Evolutionary conservation across 2,113 vertebrate genomes (phyloP).

Genomic region (Hemiprocne comata): DNA sequence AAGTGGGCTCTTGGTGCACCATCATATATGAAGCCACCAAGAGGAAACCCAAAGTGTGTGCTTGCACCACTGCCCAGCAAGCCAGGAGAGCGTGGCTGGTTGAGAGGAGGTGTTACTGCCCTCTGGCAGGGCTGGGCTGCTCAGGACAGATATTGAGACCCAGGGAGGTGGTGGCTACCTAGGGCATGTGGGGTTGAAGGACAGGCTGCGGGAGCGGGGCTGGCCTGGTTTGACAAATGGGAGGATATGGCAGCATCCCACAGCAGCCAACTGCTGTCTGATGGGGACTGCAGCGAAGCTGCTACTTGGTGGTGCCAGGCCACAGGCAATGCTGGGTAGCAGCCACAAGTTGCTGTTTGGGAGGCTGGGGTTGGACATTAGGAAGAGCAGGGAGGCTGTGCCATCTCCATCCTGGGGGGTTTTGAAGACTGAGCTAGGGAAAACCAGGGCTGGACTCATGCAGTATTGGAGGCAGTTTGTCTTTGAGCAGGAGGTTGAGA

Average conservation of each 20-base stretch:
- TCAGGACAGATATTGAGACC: not conserved
- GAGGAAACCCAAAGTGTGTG: not conserved
- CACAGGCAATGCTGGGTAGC: fast-evolving
- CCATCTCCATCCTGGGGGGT: not conserved
- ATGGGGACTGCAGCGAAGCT: not conserved
- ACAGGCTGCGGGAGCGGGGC: not conserved
- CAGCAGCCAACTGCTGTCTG: not conserved
- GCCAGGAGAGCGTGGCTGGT: fast-evolving
- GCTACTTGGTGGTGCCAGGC: not conserved
- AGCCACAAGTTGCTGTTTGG: not conserved
- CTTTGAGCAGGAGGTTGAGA: not conserved
- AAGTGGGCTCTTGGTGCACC: not conserved
- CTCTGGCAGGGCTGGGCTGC: not conserved
- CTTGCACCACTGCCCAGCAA: not conserved
- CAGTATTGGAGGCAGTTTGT: not conserved
- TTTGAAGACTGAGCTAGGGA: not conserved
- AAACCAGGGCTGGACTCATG: not conserved
- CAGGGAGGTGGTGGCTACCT: not conserved
- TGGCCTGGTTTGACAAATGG: not conserved
- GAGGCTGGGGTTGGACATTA: not conserved
- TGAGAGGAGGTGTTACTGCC: fast-evolving
- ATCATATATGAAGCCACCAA: not conserved
- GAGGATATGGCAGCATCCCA: not conserved
- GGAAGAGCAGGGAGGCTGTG: not conserved
- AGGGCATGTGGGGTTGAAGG: fast-evolving